Base-by-base conservation (phyloP, 2,797 vertebrate species). In the Tragelaphus eurycerus region DNA sequence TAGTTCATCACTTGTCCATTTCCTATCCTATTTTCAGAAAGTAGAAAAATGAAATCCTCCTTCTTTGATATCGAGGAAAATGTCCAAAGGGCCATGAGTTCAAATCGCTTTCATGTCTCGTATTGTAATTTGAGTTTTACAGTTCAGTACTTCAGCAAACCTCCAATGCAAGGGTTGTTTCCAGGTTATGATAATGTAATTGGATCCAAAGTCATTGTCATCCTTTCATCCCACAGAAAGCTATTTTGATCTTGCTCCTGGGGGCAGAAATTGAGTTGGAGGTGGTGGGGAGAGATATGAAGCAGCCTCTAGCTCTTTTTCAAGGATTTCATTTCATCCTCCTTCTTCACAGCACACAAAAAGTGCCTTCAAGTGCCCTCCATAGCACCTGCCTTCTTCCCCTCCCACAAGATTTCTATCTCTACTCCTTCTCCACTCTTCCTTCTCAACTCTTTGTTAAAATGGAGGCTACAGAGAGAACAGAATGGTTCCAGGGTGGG, bases 181-280 rank as follows among this genome's bases (percentile, higher is more conserved):
- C 86, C 67, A 96, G 89, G 79, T 95, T 90, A 94, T 79, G 57
- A 84, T 90, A 81, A 97, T 3, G 2, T 90, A 93, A 96, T 86
- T 89, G 84, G 50, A 76, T 95, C 79, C 94, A 81, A 95, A 92
- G 34, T 93, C 91, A 92, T 48, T 87, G 89, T 94, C 86, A 87
- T 90, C 88, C n/a, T 95, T 87, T 93, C 89, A 85, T 59, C 93
- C 64, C 79, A 97, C 34, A 84, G 78, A 88, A 84, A 79, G 48
- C 84, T 97, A 95, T 96, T 97, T 96, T 94, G 79, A 94, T 88
- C 79, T 90, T 93, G 60, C 95, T 94, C 57, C 57, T 79, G 78
- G 71, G 64, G 86, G 64, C 48, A 96, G 89, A 86, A 93, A 79
- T 55, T 60, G 74, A 90, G 79, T 23, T 95, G 91, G 52, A 93